Conservation (phyloP, 1,140 invertebrate species). For the Cyrtorhinus lividipennis region DNA sequence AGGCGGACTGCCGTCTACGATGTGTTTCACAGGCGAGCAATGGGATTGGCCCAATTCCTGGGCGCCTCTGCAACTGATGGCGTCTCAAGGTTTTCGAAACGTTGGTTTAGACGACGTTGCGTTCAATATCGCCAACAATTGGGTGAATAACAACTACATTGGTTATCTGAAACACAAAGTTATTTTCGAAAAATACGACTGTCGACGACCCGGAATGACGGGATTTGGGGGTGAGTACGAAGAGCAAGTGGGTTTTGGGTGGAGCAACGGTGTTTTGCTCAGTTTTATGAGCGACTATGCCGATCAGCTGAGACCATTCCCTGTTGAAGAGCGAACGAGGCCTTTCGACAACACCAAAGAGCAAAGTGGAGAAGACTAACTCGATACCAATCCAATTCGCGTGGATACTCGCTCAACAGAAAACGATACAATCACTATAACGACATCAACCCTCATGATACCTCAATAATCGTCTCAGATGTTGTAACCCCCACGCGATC, state of each 20-base stretch:
- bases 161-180: slow-evolving; percentile 29
- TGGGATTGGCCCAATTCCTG: slow-evolving; percentile 86
- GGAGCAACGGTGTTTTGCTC: slow-evolving; percentile 67
- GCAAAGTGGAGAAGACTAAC: not conserved
- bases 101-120: slow-evolving; percentile 36
- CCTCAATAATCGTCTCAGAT: too few species aligned
- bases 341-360: not conserved
- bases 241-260: slow-evolving; percentile 81
- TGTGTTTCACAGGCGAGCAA: slow-evolving; percentile 55
- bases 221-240: slow-evolving; percentile 81
- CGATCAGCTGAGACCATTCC: not conserved
- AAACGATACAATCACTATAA: too few species aligned
- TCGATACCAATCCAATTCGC: not conserved
- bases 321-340: not conserved
- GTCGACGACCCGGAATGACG: slow-evolving; percentile 44
- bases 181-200: slow-evolving; percentile 44
- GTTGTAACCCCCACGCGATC: too few species aligned
- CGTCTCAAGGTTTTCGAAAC: slow-evolving; percentile 39
- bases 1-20: slow-evolving; percentile 62
- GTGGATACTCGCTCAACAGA: too few species aligned
- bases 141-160: slow-evolving; percentile 41
- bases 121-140: slow-evolving; percentile 38
- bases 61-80: slow-evolving; percentile 59
- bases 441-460: too few species aligned
- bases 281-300: not conserved